Base-by-base conservation (phyloP, 2,797 vertebrate genomes). In the Geotrypetes seraphini region DNA sequence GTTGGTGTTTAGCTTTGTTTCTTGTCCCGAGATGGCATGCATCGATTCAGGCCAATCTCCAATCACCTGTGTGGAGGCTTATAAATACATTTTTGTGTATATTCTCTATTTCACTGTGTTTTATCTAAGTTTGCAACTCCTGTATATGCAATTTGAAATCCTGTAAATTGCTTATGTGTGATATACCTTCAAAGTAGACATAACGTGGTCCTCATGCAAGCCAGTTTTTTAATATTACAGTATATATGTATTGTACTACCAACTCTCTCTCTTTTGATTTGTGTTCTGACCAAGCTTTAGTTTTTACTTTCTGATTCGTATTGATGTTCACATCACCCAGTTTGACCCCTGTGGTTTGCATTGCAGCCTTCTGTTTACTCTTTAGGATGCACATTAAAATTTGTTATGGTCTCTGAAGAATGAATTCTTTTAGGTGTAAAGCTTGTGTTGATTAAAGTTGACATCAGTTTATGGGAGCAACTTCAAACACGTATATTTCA, bases 81-180 rank as follows among this genome's bases (percentile, higher is more conserved):
- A 63, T 56, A 71, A 52, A 58, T 40, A 47, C 31, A 62, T 45
- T 58, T 52, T 23, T 38, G 32, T 61, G 53, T 50, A 57, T 10
- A 37, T 66, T 69, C 39, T 69, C 34, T 66, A 66, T 63, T 75
- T 75, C 57, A 42, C 12, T 70, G 71, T 73, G 42, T 72, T 78
- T 74, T 71, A 44, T 72, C 57, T 79, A 51, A 69, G 73, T 75
- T 79, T 57, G 57, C 68, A 67, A 59, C 50, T 63, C 39, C 50
- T 77, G 63, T 77, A 69, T 72, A 77, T 67, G 68, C 73, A 77
- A 71, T 66, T 43, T 47, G 59, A 39, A 64, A 66, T 66, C 73
- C 73, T 78, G 77, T 78, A 79, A 73, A 81, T 71, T 71, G 73
- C 74, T 81, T 81, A 66, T 49, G 32, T 76, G 68, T 71, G 61